Evolutionary conservation across 2,888 invertebrate species (phyloP), one percentile per base, ranked within the genome.

Genomic region (Ormyrus pomaceus): DNA sequence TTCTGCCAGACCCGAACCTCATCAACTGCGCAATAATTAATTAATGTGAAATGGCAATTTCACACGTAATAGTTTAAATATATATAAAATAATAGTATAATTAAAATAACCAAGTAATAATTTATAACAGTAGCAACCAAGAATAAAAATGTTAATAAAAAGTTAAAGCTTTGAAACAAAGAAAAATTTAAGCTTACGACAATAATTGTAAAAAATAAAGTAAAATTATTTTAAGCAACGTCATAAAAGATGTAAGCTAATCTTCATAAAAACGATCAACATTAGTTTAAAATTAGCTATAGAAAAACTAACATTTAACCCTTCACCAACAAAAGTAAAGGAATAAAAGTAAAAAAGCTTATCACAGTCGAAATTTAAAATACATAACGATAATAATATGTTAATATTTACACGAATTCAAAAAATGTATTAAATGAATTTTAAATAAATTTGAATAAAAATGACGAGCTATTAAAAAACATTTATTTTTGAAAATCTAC

Each of bases 1-100:
- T 87, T 91, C 93, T 91, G 81, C 92, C 93, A 5, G 91, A 90
- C 13, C 90, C 90, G 76, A 91, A 91, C 84, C 94, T 92, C 88
- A 95, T 94, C 83, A 95, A 89, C 95, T 95, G 70, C 9, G 45
- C 6, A 51, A 55, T 46, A 51, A 65, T 69, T 2, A 45, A 48
- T 69, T n/a, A 45, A 51, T 45, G 7, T 19, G 34, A 34, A 34
- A 34, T 4, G 34, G 34, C 34, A 34, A 34, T 34, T 34, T 4
- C 0, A 34, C 4, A 4, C 34, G 34, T 34, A 0, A 34, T 34
- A 34, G 34, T 34, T 34, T 34, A 34, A 4, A 34, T 34, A 34
- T 34, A 4, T 34, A 34, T 34, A 34, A 34, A 34, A 34, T 34
- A 34, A 34, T 34, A 34, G 4, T 34, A 34, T 34, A 34, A 34